Conservation (phyloP, 2,797 vertebrate species). For the Anisognathus igniventris region DNA sequence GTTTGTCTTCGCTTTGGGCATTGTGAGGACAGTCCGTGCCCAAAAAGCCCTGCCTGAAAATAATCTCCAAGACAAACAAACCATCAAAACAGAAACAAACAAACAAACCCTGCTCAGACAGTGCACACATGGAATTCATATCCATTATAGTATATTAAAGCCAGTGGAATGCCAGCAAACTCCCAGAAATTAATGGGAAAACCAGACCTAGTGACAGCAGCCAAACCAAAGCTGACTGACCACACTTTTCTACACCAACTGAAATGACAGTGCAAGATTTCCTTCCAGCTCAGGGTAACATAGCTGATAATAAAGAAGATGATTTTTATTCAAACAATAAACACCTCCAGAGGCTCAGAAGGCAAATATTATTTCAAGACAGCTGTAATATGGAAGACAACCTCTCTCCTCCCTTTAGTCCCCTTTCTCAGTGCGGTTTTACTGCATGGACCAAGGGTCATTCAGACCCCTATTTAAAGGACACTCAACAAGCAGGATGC, state of each 20-base stretch:
- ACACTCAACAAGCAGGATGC: neutral
- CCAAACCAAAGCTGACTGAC: neutral
- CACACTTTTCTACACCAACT: neutral
- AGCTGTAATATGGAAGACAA: neutral
- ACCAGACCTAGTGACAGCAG: neutral
- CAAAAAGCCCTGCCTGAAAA: neutral
- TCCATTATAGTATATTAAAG: neutral
- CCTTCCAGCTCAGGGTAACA: neutral
- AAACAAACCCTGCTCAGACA: neutral
- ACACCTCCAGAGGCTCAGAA: neutral
- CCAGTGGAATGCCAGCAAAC: neutral
- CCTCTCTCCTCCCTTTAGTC: neutral
- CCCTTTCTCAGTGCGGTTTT: neutral
- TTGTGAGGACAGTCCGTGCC: neutral
- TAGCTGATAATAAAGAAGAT: neutral
- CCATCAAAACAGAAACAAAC: constrained; percentile 4
- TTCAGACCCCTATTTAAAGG: neutral
- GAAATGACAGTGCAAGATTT: neutral
- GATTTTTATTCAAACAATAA: neutral
- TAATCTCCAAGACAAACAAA: constrained; percentile 30
- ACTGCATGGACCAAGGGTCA: neutral
- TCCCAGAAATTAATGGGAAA: neutral
- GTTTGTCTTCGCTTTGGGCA: neutral
- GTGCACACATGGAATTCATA: neutral
- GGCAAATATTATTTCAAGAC: neutral